phyloP scores from a whole-genome alignment of 2,113 vertebrate genomes.

The Heliornis fulica region DNA sequence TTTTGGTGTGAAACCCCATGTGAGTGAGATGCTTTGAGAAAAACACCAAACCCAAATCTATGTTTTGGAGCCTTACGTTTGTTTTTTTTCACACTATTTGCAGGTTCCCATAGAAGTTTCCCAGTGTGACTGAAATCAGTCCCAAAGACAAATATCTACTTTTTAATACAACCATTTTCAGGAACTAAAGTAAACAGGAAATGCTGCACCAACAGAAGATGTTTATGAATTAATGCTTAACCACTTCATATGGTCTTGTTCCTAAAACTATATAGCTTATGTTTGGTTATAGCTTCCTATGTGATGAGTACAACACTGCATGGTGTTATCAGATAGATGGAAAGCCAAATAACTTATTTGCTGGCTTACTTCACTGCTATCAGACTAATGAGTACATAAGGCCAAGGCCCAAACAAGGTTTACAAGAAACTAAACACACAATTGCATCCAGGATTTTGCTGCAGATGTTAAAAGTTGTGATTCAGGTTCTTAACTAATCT shows the following conservation, averaged over 20 bases:
- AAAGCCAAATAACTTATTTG: background rate
- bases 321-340: fast-evolving
- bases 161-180: background rate
- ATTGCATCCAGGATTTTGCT: background rate
- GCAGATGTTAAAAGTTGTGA: background rate
- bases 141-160: background rate
- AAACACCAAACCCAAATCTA: background rate
- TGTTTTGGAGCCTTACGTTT: background rate
- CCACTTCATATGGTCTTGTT: background rate
- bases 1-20: background rate
- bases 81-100: background rate
- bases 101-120: background rate
- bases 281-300: background rate
- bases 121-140: background rate
- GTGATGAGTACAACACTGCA: background rate
- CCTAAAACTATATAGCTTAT: background rate
- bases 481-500: background rate
- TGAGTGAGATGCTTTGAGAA: background rate
- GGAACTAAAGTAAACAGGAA: conserved; percentile 30
- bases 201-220: background rate
- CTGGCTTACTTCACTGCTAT: background rate
- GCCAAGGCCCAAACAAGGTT: background rate
- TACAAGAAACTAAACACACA: background rate
- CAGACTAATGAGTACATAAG: background rate
- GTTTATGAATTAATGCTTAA: background rate